Evolutionary conservation across 2,113 vertebrate genomes (phyloP), one percentile per base, ranked within the genome.

Genomic region (Austrofundulus limnaeus): DNA sequence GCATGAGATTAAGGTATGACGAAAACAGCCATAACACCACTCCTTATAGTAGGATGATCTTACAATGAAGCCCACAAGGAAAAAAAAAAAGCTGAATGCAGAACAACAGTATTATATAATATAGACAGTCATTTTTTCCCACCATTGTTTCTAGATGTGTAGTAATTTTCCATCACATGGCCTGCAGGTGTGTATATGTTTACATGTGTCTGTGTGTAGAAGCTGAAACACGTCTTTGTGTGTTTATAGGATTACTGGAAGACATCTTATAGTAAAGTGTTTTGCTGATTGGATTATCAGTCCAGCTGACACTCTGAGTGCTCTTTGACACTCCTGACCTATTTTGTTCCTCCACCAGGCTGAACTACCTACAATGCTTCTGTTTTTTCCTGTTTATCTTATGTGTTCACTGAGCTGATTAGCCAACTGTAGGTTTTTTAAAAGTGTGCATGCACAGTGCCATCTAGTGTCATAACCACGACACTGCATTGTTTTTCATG

Each of bases 261-360:
- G 34, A 37, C 39, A n/a, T n/a, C 51, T 11, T 64, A 38, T 17
- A 24, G 48, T 53, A 14, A 16, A 41, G 43, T 11, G 9, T 46
- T n/a, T 20, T 46, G n/a, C n/a, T 61, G 75, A 60, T 63, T 37
- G 50, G 68, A 74, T 74, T 69, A 71, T 12, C 14, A 19, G 59
- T 65, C 38, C 58, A 73, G 37, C 24, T 78, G 54, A 53, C 61
- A 48, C 52, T 46, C 47, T 61, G 53, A 63, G 48, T 67, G 52
- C 13, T 41, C 56, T 67, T 20, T 63, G 20, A 49, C 24, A 31
- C 3, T 15, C 24, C 38, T 42, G 47, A 10, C 14, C 62, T 31
- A 61, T 66, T 5, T 14, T 28, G 7, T 10, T 34, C 28, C 21
- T 58, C 24, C 55, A 14, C 9, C 17, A 61, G 16, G 5, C 19